Conservation (phyloP, 2,113 vertebrate genomes). For the Bujurquina vittata region DNA sequence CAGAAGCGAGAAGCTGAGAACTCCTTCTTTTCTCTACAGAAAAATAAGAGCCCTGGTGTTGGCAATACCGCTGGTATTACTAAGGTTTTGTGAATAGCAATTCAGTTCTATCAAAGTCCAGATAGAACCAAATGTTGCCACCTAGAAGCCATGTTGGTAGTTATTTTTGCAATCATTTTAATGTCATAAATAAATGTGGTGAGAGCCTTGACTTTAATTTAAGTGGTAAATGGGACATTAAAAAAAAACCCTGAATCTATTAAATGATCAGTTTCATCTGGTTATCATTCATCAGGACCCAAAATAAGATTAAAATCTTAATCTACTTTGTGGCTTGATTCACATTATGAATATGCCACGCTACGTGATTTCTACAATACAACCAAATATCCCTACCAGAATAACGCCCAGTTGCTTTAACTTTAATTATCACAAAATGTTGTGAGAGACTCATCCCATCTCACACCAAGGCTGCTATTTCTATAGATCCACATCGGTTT, state of each 20-base stretch:
- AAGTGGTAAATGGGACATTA: background rate
- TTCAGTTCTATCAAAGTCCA: background rate
- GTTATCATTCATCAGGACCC: background rate
- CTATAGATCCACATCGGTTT: too few species aligned
- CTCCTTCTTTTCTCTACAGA: background rate
- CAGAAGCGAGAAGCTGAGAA: background rate
- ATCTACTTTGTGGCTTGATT: background rate
- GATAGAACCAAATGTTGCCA: background rate
- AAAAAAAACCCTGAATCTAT: background rate
- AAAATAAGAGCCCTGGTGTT: background rate
- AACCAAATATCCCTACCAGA: background rate
- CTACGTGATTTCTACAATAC: background rate
- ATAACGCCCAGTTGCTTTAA: too few species aligned
- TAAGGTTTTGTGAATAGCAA: background rate
- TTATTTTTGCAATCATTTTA: background rate
- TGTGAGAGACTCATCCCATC: too few species aligned
- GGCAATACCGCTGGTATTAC: fast-evolving
- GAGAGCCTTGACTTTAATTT: background rate
- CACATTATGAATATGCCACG: fast-evolving
- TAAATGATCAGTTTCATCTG: background rate
- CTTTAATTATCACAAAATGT: too few species aligned
- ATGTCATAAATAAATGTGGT: background rate
- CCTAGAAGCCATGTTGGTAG: background rate
- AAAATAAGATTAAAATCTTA: background rate
- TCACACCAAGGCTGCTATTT: too few species aligned